Percentiles rank a stretch among this genome's conserved stretches.
These are phyloP conservation scores for Dynastes hyllus DNA, from an alignment of 2,888 invertebrate species.

Conservation along the genomic window DNA sequence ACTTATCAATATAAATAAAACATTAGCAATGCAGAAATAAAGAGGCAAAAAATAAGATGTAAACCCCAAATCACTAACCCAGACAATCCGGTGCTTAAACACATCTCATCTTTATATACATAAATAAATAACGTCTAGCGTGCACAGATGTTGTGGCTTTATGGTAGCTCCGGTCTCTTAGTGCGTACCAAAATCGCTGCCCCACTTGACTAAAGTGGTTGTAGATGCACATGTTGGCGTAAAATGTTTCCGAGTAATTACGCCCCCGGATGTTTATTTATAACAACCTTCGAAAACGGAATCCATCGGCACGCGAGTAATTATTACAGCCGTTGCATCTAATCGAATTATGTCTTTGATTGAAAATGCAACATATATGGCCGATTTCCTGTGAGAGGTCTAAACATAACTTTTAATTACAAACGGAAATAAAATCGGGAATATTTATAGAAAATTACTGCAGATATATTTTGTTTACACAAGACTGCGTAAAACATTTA, in stretches of 20 bases:
- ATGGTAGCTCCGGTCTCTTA: slow-evolving; percentile 2
- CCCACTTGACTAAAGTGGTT: slow-evolving; percentile 44
- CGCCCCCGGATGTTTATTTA: slow-evolving; percentile 48
- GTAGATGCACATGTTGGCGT: slow-evolving; percentile 29
- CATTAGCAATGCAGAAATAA: not conserved
- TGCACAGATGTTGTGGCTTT: slow-evolving; percentile 29
- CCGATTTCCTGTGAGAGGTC: slow-evolving; percentile 14
- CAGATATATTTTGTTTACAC: slow-evolving; percentile 5
- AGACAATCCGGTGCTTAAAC: slow-evolving; percentile 28
- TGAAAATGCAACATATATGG: not conserved
- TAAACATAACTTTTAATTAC: slow-evolving; percentile 17
- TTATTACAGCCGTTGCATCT: slow-evolving; percentile 14
- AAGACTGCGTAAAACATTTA: not conserved
- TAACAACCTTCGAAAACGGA: slow-evolving; percentile 36
- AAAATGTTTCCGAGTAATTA: slow-evolving; percentile 43
- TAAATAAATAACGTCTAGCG: slow-evolving; percentile 43
- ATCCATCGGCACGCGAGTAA: slow-evolving; percentile 23
- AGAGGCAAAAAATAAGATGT: not conserved
- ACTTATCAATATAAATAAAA: too few relatives aligned
- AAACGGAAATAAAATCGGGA: slow-evolving; percentile 14
- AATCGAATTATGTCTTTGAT: slow-evolving; percentile 7
- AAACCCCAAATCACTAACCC: slow-evolving; percentile 6
- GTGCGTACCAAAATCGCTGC: slow-evolving; percentile 32
- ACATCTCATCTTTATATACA: slow-evolving; percentile 20
- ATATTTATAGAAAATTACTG: slow-evolving; percentile 1